phyloP scores from a whole-genome alignment of 2,113 vertebrate species.

The Varanus salvator region DNA sequence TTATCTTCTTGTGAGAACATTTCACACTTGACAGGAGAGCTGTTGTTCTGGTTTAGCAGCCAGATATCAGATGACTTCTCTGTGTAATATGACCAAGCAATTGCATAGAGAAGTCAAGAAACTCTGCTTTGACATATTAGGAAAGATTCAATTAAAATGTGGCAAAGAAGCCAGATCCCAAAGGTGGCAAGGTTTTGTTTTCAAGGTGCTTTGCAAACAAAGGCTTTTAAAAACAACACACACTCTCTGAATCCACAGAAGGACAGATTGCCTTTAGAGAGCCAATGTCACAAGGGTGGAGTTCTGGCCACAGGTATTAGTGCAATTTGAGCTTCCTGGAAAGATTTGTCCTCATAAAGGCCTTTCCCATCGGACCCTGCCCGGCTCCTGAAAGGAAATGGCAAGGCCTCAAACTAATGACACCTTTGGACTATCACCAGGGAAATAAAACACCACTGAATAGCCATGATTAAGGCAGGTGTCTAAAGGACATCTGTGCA shows the following conservation, averaged over 20 bases:
- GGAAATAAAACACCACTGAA: background rate
- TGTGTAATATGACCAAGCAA: background rate
- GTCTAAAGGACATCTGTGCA: background rate
- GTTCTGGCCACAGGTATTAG: background rate
- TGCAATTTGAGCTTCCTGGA: constrained; percentile 22
- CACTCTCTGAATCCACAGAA: background rate
- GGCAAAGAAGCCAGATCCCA: constrained; percentile 11
- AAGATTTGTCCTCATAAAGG: constrained; percentile 1
- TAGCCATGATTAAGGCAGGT: background rate
- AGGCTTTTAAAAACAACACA: background rate
- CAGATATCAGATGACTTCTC: rapidly evolving
- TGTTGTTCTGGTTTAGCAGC: background rate
- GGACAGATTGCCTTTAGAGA: background rate
- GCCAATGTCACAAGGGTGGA: background rate
- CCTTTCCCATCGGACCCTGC: background rate
- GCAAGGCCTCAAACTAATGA: background rate
- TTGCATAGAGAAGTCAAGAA: constrained; percentile 37
- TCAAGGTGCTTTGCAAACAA: background rate
- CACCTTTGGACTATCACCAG: background rate
- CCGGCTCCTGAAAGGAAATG: background rate
- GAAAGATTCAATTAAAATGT: constrained; percentile 47
- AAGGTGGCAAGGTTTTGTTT: background rate
- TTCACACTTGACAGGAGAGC: constrained; percentile 23
- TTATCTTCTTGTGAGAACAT: background rate
- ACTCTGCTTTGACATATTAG: constrained; percentile 2